Evolutionary conservation across 2,797 vertebrate genomes (phyloP), one percentile per base, ranked within the genome.

Genomic region (Oceanodroma leucorhoa): DNA sequence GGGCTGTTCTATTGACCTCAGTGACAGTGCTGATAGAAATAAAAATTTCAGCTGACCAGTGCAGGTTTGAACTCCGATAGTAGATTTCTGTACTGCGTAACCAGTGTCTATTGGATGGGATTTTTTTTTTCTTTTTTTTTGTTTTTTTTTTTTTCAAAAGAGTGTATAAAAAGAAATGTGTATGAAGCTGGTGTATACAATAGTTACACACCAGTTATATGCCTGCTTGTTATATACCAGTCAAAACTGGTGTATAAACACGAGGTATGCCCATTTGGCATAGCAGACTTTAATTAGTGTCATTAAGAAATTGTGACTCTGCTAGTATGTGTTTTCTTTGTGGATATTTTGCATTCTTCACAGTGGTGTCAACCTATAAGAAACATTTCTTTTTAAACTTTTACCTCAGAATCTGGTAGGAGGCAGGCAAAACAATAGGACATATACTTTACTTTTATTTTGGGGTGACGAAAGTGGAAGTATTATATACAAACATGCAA

Each of bases 141-240:
- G 5, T 16, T 3, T 5, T 3, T 6, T 23, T 46, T 46, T 22
- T 20, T 8, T 4, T 2, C 9, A 34, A 60, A 73, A 29, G 6
- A 14, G 1, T n/a, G 3, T 15, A 34, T 51, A 60, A 64, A 34
- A 30, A 18, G 27, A n/a, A 45, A 11, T 2, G 3, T 4, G 0
- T 12, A 18, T 57, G 23, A 54, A 79, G 71, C 6, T 46, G 14
- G 1, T 51, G n/a, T 23, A 19, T 64, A 41, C 2, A 32, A 14
- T 17, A 58, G 2, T 23, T 75, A 36, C 4, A 51, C 4, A 51
- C 1, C 3, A 20, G 5, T 82, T 86, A 69, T 10, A 57, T 0
- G 1, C 11, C 26, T 62, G 8, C 2, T 16, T 67, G 22, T 57
- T 46, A 55, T 4, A 48, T 27, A n/a, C 7, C 6, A 55, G 20